Evolutionary conservation across 2,888 invertebrate genomes (phyloP), one percentile per base, ranked within the genome.

Genomic region (Phytoseiulus persimilis): DNA sequence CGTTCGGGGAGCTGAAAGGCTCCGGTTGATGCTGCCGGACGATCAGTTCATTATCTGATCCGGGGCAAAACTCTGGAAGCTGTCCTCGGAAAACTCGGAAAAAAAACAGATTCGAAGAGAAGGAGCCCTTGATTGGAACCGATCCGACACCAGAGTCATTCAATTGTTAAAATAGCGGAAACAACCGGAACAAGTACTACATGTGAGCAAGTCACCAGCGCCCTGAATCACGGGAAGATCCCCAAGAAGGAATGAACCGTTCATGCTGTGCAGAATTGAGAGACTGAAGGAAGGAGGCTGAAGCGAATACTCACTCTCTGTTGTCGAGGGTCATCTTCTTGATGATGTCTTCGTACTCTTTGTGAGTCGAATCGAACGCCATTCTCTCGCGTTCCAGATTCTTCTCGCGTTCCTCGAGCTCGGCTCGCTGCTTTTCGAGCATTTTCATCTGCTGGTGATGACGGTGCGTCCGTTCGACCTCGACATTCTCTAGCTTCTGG

Each of bases 311-410:
- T 95, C 92, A 95, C 95, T 96, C 96, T 94, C 96, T 96, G 93
- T 96, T 96, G 93, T 97, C 97, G 92, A 97, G 94, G 92, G 96
- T 96, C 93, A 91, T 91, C 39, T 96, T 95, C 91, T 97, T 94
- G 91, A 97, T 95, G 92, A 97, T 94, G 92, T 97, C 97, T 93
- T 97, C 97, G 91, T 97, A 95, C 92, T 96, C 95, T 92, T 96
- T 96, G 92, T 96, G 96, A 90, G 95, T 95, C 92, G 96, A 95
- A 93, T 98, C 98, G 97, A 98, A 98, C 90, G 95, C 94, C 92
- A 95, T 94, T 92, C 95, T 96, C 93, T 98, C 98, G 90, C 95
- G 94, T 92, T 96, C 96, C 92, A 98, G 96, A 90, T 95, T 95
- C 91, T 95, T 95, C 92, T 96, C 94, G 92, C 96, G 96, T 92